Percentiles rank a stretch among this genome's conserved stretches.
phyloP scores from a whole-genome alignment of 92 coral and sea anemone species.

The Phenganax marumi region DNA sequence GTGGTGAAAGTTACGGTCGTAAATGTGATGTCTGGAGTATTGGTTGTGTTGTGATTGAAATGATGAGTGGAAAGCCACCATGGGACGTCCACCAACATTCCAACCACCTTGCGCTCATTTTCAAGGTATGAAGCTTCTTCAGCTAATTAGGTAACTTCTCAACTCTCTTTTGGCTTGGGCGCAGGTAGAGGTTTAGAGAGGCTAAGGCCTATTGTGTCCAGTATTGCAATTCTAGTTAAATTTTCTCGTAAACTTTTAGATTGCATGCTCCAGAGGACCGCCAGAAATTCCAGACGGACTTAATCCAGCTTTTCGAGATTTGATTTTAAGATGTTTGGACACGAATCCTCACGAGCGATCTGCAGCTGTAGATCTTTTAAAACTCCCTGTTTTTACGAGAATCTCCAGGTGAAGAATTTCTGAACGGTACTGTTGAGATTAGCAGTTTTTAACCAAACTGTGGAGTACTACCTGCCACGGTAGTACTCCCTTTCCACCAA shows the following conservation, averaged over 20 bases:
- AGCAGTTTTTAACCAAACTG: too few species aligned
- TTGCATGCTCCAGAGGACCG: slow-evolving; percentile 82
- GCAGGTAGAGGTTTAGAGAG: too few species aligned
- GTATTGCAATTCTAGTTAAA: too few species aligned
- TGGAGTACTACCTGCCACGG: too few species aligned
- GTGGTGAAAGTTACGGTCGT: slow-evolving; percentile 96
- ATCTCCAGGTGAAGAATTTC: slow-evolving; percentile 34
- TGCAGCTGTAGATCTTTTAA: slow-evolving; percentile 72
- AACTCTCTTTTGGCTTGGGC: neutral
- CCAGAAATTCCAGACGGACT: slow-evolving; percentile 89
- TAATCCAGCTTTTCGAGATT: slow-evolving; percentile 85
- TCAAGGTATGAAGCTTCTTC: slow-evolving; percentile 60
- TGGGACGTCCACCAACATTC: slow-evolving; percentile 99
- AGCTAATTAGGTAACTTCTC: neutral
- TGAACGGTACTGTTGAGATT: neutral
- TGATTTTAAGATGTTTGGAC: slow-evolving; percentile 84
- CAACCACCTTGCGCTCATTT: slow-evolving; percentile 88
- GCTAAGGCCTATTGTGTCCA: too few species aligned
- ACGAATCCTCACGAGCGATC: slow-evolving; percentile 77
- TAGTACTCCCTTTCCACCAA: too few species aligned
- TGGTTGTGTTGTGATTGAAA: slow-evolving; percentile 87
- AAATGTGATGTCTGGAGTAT: slow-evolving; percentile 97
- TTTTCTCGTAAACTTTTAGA: slow-evolving; percentile 50
- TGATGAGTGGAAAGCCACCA: slow-evolving; percentile 94
- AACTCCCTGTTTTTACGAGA: slow-evolving; percentile 83